These are phyloP conservation scores for Anneissia japonica DNA, from an alignment of 35 echinoderm and acorn worm genomes.

Conservation along the genomic window DNA sequence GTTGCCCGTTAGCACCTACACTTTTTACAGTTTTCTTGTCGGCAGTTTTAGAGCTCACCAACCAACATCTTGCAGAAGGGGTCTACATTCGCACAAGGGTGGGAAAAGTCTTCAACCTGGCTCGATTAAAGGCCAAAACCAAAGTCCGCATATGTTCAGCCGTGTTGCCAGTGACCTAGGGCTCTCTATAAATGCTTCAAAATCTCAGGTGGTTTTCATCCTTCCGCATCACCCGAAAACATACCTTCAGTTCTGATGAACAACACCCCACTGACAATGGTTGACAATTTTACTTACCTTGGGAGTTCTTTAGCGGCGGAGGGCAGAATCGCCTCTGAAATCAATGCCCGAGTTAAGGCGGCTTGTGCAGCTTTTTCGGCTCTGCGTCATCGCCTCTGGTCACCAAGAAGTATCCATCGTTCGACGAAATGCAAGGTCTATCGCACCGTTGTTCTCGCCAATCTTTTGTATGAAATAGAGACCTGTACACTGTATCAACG, in stretches of 20 bases:
- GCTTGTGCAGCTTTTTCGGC: slow-evolving; percentile 5
- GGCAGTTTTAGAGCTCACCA: slow-evolving; percentile 21
- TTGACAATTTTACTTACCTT: too few relatives aligned
- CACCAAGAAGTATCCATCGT: too few relatives aligned
- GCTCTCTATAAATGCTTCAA: too few relatives aligned
- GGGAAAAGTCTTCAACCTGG: slow-evolving; percentile 36
- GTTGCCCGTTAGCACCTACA: slow-evolving; percentile 8
- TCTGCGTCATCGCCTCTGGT: not conserved
- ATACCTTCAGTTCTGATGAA: too few relatives aligned
- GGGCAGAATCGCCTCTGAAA: slow-evolving; percentile 15
- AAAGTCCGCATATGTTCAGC: not conserved
- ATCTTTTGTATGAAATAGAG: too few relatives aligned
- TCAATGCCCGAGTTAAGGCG: slow-evolving; percentile 10
- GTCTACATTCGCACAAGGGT: slow-evolving; percentile 37
- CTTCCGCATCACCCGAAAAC: slow-evolving; percentile 12
- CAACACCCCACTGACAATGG: too few relatives aligned
- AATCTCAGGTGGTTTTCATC: not conserved
- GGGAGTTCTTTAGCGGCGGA: not conserved
- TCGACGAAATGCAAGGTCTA: too few relatives aligned
- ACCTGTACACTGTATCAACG: too few relatives aligned
- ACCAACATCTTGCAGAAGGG: slow-evolving; percentile 12
- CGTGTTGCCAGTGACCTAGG: slow-evolving; percentile 8
- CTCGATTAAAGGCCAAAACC: slow-evolving; percentile 15
- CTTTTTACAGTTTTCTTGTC: slow-evolving; percentile 15
- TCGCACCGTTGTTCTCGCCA: too few relatives aligned